Evolutionary conservation across 1,140 invertebrate species (phyloP).

Genomic region (Holcopasites calliopsidis): DNA sequence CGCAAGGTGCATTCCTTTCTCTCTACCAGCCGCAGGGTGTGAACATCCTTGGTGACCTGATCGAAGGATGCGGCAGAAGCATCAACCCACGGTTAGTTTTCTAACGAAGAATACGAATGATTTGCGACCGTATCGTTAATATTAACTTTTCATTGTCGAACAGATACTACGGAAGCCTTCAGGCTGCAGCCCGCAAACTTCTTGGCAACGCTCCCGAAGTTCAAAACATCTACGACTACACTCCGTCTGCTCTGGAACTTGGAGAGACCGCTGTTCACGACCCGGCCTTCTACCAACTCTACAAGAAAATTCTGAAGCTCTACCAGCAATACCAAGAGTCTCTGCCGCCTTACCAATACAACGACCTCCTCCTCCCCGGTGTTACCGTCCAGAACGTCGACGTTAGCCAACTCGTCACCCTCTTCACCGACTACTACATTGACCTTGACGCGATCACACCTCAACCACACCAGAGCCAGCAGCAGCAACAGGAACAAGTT

Average conservation of each 20-base stretch:
- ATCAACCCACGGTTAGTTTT: slow-evolving; percentile 73
- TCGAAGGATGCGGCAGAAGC: slow-evolving; percentile 77
- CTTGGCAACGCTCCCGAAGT: slow-evolving; percentile 76
- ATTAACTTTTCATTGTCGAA: not conserved
- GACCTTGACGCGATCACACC: slow-evolving; percentile 77
- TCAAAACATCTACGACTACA: slow-evolving; percentile 72
- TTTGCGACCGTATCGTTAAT: not conserved
- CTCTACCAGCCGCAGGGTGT: slow-evolving; percentile 76
- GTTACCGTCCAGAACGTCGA: slow-evolving; percentile 83
- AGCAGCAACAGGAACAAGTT: slow-evolving; percentile 61
- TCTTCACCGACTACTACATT: slow-evolving; percentile 81
- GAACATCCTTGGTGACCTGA: slow-evolving; percentile 79
- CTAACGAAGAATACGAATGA: not conserved
- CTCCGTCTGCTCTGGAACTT: slow-evolving; percentile 78
- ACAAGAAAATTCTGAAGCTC: slow-evolving; percentile 77
- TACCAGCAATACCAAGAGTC: slow-evolving; percentile 81
- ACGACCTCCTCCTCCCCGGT: slow-evolving; percentile 83
- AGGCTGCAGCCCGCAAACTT: slow-evolving; percentile 81
- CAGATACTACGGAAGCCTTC: slow-evolving; percentile 81
- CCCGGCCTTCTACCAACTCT: slow-evolving; percentile 80
- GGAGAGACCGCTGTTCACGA: slow-evolving; percentile 77
- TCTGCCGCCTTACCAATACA: slow-evolving; percentile 82
- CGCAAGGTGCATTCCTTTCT: slow-evolving; percentile 71
- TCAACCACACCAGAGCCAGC: not conserved
- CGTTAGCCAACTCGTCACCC: slow-evolving; percentile 82